Percentiles rank a stretch among this genome's conserved stretches.
Evolutionary conservation across 2,113 vertebrate genomes (phyloP).

Genomic region (Carettochelys insculpta): DNA sequence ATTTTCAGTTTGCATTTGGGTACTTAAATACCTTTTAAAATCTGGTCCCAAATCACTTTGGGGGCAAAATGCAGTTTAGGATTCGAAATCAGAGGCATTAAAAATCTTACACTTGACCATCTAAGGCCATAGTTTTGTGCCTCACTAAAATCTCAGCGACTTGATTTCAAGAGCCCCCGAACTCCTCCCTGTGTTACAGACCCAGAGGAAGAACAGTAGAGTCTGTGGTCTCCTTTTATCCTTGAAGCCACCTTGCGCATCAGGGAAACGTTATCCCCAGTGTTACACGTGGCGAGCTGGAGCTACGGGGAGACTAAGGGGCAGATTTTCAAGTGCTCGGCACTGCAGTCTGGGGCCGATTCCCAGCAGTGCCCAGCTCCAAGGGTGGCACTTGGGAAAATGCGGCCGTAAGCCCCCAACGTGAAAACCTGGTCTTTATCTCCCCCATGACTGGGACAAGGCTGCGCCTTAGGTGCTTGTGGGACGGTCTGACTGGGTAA

Average conservation of each 20-base stretch:
- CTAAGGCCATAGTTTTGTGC: not conserved
- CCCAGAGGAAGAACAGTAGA: not conserved
- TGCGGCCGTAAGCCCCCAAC: not conserved
- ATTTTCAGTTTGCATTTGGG: not conserved
- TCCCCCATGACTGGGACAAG: rapidly evolving
- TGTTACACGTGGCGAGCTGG: not conserved
- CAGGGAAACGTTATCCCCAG: not conserved
- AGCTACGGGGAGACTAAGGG: not conserved
- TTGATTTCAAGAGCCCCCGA: not conserved
- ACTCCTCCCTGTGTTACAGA: not conserved
- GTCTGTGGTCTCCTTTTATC: not conserved
- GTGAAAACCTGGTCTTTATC: not conserved
- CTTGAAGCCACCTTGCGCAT: not conserved
- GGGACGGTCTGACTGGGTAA: rapidly evolving
- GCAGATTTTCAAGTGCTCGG: not conserved
- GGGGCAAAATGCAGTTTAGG: not conserved
- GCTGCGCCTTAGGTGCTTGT: not conserved
- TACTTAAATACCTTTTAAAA: not conserved
- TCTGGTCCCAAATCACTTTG: not conserved
- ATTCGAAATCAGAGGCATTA: not conserved
- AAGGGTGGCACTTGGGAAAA: rapidly evolving
- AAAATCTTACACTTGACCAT: not conserved
- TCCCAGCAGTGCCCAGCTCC: not conserved
- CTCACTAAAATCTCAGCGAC: not conserved
- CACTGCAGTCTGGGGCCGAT: not conserved